A percentile compares a stretch with the other conserved stretches of the same genome.
Evolutionary conservation across 2,113 vertebrate genomes (phyloP).

Genomic region (Halcyon senegalensis): DNA sequence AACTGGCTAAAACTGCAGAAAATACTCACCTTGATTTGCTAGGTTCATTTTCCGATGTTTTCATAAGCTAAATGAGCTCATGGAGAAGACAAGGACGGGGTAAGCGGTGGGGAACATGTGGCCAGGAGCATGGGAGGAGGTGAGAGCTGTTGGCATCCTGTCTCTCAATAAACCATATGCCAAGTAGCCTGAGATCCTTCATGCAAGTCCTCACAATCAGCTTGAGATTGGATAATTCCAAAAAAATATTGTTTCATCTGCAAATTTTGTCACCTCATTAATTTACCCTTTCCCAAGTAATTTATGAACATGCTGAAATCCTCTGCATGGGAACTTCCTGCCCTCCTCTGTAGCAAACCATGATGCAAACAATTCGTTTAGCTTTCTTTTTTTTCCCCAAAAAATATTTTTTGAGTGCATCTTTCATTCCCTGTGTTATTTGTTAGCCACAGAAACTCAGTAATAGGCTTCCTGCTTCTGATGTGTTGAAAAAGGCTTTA

Average conservation of each 20-base stretch:
- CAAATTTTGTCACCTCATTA: slow-evolving; percentile 7
- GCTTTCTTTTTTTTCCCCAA: background rate
- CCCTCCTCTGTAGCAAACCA: background rate
- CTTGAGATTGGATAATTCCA: background rate
- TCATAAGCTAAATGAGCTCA: background rate
- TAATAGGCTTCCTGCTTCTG: slow-evolving; percentile 6
- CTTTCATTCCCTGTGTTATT: slow-evolving; percentile 20
- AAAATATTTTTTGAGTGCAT: background rate
- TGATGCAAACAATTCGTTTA: background rate
- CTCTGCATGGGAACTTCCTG: slow-evolving; percentile 5
- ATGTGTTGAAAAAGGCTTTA: slow-evolving; percentile 38
- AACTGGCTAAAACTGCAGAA: background rate
- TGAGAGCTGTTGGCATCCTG: background rate
- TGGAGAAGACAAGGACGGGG: background rate
- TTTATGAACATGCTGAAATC: background rate
- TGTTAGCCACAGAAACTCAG: slow-evolving; percentile 24
- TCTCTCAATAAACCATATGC: background rate
- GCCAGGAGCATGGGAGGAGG: background rate
- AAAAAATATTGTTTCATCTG: background rate
- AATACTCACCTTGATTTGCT: background rate
- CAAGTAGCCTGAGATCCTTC: background rate
- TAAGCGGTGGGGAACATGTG: background rate
- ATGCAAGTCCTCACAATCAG: background rate
- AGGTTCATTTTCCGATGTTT: background rate
- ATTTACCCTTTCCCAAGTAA: background rate